phyloP scores from a whole-genome alignment of 2,113 vertebrate species.

The Bubo blakistoni region DNA sequence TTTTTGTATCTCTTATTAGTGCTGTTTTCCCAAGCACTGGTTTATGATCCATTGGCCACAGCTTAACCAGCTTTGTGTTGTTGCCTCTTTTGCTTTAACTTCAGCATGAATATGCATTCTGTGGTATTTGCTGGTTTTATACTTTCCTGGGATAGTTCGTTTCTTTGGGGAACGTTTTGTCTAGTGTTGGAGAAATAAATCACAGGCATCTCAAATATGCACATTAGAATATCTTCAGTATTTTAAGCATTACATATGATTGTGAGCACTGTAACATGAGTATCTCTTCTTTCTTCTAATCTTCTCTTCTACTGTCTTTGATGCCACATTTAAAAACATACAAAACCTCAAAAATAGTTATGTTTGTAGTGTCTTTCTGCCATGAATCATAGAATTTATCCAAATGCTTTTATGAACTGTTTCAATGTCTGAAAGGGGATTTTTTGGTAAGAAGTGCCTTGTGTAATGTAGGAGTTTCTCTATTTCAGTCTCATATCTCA shows the following conservation, averaged over 20 bases:
- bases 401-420: background rate
- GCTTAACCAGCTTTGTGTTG: background rate
- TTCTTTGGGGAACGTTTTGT: background rate
- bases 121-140: background rate
- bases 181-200: background rate
- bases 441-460: background rate
- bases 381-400: background rate
- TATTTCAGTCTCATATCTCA: background rate
- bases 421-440: background rate
- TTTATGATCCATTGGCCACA: background rate
- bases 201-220: background rate
- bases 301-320: background rate
- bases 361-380: background rate
- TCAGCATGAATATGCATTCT: background rate
- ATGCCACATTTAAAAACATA: background rate
- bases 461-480: background rate
- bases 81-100: background rate
- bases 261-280: background rate
- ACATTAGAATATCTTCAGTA: background rate
- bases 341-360: background rate
- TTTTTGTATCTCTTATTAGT: background rate
- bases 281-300: background rate
- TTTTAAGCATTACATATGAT: background rate
- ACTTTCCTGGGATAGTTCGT: background rate
- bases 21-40: accelerated